These are phyloP conservation scores for Lindbergichthys nudifrons DNA, from an alignment of 2,797 vertebrate species.

Conservation along the genomic window DNA sequence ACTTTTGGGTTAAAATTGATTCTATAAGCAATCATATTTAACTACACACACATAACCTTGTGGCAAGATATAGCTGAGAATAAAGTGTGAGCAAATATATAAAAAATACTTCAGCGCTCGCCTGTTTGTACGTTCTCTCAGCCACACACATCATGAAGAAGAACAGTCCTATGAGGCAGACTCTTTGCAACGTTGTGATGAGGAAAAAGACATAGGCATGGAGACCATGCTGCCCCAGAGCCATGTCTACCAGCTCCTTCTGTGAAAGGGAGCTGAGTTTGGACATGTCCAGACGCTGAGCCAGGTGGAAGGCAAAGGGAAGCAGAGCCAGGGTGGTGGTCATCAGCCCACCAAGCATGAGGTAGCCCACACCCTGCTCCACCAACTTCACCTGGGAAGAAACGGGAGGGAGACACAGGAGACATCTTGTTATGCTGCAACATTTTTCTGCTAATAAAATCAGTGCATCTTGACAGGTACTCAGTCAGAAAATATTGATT, in stretches of 20 bases:
- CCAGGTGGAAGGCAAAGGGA: conserved; percentile 91
- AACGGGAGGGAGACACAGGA: background rate
- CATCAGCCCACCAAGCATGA: conserved; percentile 90
- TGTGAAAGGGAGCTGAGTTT: conserved; percentile 83
- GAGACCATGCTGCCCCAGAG: conserved; percentile 80
- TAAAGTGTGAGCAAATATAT: background rate
- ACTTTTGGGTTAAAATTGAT: background rate
- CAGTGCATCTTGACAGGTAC: background rate
- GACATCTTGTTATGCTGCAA: background rate
- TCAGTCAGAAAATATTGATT: background rate
- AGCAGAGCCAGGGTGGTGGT: conserved; percentile 89
- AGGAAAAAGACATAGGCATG: conserved; percentile 81
- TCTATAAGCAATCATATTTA: background rate
- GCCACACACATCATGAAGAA: conserved; percentile 99
- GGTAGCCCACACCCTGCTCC: conserved; percentile 94
- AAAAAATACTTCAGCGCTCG: conserved; percentile 48
- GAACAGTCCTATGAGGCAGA: conserved; percentile 94
- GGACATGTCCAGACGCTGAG: conserved; percentile 85
- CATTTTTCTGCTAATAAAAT: background rate
- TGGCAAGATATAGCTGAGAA: background rate
- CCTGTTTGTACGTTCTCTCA: conserved; percentile 98
- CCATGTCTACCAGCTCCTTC: conserved; percentile 84
- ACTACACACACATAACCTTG: background rate
- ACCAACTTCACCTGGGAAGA: conserved; percentile 91
- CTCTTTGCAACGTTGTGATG: conserved; percentile 91